Evolutionary conservation across 2,888 invertebrate genomes (phyloP).

Genomic region (Parnassius glacialis): DNA sequence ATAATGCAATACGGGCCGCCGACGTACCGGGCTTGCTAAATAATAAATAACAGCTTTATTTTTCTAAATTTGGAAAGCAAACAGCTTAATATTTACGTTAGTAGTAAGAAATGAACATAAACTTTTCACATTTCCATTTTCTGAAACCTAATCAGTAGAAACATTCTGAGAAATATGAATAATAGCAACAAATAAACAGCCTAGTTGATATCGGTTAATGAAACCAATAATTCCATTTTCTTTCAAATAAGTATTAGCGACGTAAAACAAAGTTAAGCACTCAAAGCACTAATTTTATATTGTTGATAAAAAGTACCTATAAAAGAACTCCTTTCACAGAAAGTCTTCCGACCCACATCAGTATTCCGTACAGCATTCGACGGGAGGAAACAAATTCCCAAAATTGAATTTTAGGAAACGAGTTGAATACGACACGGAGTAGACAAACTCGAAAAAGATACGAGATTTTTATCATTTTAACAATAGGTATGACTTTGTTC

Average conservation of each 20-base stretch:
- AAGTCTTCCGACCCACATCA: slow-evolving; percentile 58
- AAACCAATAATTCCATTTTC: neutral
- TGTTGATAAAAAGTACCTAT: slow-evolving; percentile 51
- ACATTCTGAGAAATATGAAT: too few species aligned
- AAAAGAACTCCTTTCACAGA: slow-evolving; percentile 46
- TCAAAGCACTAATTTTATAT: slow-evolving; percentile 39
- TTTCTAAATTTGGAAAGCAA: too few species aligned
- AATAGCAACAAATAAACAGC: too few species aligned
- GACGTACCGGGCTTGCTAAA: too few species aligned
- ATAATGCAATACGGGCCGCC: too few species aligned
- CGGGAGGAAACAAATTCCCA: slow-evolving; percentile 80
- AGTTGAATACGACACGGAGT: slow-evolving; percentile 78
- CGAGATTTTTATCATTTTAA: slow-evolving; percentile 72
- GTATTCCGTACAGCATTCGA: slow-evolving; percentile 72
- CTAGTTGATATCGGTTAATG: too few species aligned
- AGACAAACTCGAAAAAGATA: slow-evolving; percentile 72
- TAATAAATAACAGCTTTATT: too few species aligned
- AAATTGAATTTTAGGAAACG: slow-evolving; percentile 81
- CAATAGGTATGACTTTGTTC: slow-evolving; percentile 58
- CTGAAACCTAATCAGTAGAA: too few species aligned
- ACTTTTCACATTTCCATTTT: too few species aligned
- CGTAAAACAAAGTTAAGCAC: slow-evolving; percentile 21
- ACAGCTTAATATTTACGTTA: too few species aligned
- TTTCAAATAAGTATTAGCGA: slow-evolving; percentile 8
- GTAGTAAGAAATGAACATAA: too few species aligned